Evolutionary conservation across 2,797 vertebrate species (phyloP), one percentile per base, ranked within the genome.

Genomic region (Dallia pectoralis): DNA sequence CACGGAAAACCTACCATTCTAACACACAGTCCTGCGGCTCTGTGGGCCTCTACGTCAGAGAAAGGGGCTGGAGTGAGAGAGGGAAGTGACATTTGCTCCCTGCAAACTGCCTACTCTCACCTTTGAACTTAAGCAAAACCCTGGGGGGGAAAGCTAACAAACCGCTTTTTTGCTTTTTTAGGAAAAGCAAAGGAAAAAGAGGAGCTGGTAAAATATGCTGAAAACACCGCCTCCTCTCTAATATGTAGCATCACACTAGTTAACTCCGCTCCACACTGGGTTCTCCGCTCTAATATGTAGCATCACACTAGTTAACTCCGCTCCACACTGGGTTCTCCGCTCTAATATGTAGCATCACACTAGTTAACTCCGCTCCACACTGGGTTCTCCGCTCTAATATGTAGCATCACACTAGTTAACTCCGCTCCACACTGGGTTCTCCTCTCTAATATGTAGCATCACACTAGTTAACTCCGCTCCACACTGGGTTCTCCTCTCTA

Each of bases 21-120:
- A 56, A 56, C 77, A 80, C 53, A 22, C 61, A 77, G 44, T 93
- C 92, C 89, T 92, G 93, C 82, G 89, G 88, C 83, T 86, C 16
- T 5, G 16, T 18, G 14, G 27, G 67, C 44, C 25, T 29, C 67
- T 4, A 29, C 4, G 67, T 68, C 44, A 7, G 44, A 85, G 84
- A 91, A 85, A 90, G 88, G 81, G 85, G 76, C 77, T 89, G 81
- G 90, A 91, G 91, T 79, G 74, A 88, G 85, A 83, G 75, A 79
- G 48, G 72, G 79, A 88, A 84, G 85, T 84, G 91, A 92, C 91
- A 84, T 92, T 93, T 91, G 92, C 93, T 92, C 91, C 81, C 87
- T 71, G 89, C 90, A 85, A 88, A 86, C 86, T 84, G 87, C 92
- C 84, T 61, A 47, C n/a, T 8, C 51, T 6, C 51, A 40, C 36